Conservation (phyloP, 2,888 invertebrate species). For the Cyclophora punctaria region DNA sequence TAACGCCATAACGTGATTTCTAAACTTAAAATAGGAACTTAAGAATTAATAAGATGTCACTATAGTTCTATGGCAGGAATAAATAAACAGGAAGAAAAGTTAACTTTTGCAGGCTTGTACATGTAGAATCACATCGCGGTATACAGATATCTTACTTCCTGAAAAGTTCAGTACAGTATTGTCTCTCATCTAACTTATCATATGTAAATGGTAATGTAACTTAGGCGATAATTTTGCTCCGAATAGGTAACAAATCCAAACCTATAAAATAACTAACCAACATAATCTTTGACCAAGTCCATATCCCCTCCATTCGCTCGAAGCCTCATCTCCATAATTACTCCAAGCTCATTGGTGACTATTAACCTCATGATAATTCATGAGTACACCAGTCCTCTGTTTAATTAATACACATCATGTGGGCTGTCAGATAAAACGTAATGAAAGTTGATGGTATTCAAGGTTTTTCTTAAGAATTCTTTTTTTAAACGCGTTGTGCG, state of each 20-base stretch:
- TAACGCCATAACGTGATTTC: too few species aligned
- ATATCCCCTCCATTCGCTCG: constrained; percentile 45
- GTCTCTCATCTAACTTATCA: too few species aligned
- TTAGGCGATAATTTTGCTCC: too few species aligned
- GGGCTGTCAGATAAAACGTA: constrained; percentile 65
- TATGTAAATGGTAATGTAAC: too few species aligned
- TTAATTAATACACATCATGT: constrained; percentile 71
- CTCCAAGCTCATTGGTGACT: constrained; percentile 73
- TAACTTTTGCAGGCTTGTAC: too few species aligned
- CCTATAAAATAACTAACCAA: not conserved
- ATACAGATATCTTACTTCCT: too few species aligned
- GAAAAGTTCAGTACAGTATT: too few species aligned
- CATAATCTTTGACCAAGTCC: constrained; percentile 15
- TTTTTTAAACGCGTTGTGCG: constrained; percentile 4
- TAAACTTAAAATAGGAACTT: too few species aligned
- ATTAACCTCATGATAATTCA: constrained; percentile 72
- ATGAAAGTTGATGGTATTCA: constrained; percentile 36
- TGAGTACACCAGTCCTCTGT: constrained; percentile 47
- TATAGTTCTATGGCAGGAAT: too few species aligned
- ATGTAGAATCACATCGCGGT: too few species aligned
- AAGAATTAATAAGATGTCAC: too few species aligned
- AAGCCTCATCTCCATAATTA: constrained; percentile 71
- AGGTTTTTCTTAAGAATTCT: not conserved
- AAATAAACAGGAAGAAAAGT: too few species aligned
- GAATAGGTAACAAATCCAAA: not conserved